Conservation (phyloP, 1,140 invertebrate genomes). For the Panagrolaimus sp. region DNA sequence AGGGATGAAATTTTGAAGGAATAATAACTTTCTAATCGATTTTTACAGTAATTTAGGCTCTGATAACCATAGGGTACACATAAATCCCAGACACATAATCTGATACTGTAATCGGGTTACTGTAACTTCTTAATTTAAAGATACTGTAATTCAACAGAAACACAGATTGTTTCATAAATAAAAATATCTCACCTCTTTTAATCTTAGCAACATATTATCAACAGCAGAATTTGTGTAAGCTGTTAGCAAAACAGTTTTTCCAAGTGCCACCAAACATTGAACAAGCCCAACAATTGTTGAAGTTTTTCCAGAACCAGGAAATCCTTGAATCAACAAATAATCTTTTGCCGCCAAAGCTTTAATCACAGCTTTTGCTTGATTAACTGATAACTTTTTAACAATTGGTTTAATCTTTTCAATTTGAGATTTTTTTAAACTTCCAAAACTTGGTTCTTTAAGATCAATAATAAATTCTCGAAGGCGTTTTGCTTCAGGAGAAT, state of each 20-base stretch:
- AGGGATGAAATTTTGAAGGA: too few species aligned
- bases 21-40: too few species aligned
- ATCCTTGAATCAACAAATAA: constrained; percentile 28
- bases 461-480: neutral
- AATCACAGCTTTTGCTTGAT: constrained; percentile 22
- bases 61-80: too few species aligned
- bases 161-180: too few species aligned
- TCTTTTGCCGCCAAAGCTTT: constrained; percentile 17
- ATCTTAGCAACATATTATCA: constrained; percentile 79
- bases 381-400: constrained; percentile 18
- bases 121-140: too few species aligned
- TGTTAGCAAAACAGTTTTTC: constrained; percentile 76
- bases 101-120: too few species aligned
- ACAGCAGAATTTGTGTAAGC: constrained; percentile 88
- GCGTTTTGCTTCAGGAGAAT: neutral
- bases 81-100: too few species aligned
- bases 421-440: neutral
- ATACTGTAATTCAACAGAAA: too few species aligned
- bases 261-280: constrained; percentile 69
- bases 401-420: neutral
- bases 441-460: neutral
- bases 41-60: too few species aligned
- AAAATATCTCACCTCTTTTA: constrained; percentile 65
- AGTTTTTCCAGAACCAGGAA: constrained; percentile 71
- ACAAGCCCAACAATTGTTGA: constrained; percentile 78